These are phyloP conservation scores for Ischnura elegans DNA, from an alignment of 2,888 invertebrate genomes.

Conservation along the genomic window DNA sequence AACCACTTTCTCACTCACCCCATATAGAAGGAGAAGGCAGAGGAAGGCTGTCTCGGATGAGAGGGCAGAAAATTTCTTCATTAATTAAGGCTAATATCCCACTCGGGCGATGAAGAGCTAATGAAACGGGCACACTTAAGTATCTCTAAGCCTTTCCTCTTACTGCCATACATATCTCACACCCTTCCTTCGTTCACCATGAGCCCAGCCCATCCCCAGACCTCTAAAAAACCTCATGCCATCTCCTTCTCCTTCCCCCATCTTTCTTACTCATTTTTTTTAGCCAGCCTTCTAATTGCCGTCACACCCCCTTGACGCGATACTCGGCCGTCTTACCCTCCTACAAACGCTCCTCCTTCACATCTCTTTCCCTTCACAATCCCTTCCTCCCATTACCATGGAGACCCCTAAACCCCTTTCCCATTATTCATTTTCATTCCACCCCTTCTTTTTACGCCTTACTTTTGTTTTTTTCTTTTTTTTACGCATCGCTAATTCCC, in stretches of 20 bases:
- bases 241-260: neutral
- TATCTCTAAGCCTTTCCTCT: slow-evolving; percentile 44
- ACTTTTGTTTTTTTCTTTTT: slow-evolving; percentile 39
- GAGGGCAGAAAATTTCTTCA: slow-evolving; percentile 36
- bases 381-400: slow-evolving; percentile 28
- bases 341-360: neutral
- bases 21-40: too few species aligned
- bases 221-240: neutral
- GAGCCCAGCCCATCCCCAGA: neutral
- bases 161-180: slow-evolving; percentile 9
- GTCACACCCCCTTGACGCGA: slow-evolving; percentile 44
- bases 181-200: neutral
- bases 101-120: slow-evolving; percentile 43
- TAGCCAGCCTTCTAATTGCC: slow-evolving; percentile 54
- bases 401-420: slow-evolving; percentile 5
- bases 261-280: slow-evolving; percentile 13
- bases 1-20: neutral
- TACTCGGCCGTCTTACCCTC: neutral
- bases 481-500: slow-evolving; percentile 48
- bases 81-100: slow-evolving; percentile 62
- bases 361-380: neutral
- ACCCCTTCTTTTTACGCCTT: neutral
- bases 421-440: slow-evolving; percentile 55
- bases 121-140: slow-evolving; percentile 47
- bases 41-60: neutral